phyloP scores from a whole-genome alignment of 2,797 vertebrate genomes.

The Podargus strigoides region DNA sequence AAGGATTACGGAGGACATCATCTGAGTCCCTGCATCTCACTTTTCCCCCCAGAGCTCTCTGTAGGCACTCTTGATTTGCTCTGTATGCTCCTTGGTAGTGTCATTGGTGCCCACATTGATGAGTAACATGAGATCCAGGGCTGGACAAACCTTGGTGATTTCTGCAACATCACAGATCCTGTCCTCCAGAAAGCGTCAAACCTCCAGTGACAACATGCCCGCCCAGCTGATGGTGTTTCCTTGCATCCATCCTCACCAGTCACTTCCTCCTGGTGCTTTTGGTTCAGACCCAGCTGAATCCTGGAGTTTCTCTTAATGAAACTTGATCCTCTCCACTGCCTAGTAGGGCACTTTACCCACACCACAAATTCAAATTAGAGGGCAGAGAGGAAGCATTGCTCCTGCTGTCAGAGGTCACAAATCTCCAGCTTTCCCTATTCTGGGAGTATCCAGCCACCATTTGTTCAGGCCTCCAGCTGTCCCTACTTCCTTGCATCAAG shows the following conservation, averaged over 20 bases:
- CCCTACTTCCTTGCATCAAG: not conserved
- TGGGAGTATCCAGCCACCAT: not conserved
- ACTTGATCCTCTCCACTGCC: not conserved
- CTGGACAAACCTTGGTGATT: not conserved
- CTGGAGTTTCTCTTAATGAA: not conserved
- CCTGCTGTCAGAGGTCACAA: not conserved
- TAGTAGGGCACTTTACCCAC: not conserved
- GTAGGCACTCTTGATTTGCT: not conserved
- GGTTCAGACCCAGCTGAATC: not conserved
- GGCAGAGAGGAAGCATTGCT: not conserved
- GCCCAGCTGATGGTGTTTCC: not conserved
- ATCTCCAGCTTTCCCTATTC: not conserved
- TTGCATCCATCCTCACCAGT: not conserved
- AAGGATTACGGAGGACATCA: not conserved
- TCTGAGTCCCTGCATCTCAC: accelerated
- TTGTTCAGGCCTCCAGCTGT: not conserved
- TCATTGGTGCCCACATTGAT: not conserved
- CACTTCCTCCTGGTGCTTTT: not conserved
- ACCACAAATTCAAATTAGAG: not conserved
- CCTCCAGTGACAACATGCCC: not conserved
- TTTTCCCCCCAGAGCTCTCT: not conserved
- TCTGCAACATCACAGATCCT: not conserved
- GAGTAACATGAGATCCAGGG: not conserved
- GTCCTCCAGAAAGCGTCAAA: not conserved
- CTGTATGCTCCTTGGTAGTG: not conserved